Evolutionary conservation across 1,140 invertebrate species (phyloP), one percentile per base, ranked within the genome.

Genomic region (Ylistrum balloti): DNA sequence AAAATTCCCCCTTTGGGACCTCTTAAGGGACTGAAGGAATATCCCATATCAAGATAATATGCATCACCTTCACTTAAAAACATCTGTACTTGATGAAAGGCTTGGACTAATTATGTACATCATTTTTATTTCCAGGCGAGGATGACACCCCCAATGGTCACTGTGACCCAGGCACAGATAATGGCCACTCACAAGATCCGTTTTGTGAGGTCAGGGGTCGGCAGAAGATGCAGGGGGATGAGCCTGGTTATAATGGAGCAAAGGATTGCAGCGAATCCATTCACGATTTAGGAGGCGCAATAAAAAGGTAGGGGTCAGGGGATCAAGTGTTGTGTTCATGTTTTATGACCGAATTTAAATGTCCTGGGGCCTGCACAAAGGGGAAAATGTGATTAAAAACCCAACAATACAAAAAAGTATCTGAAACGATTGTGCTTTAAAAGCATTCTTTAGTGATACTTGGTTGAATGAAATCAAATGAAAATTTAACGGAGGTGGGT

Each of bases 321-420:
- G 56, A 74, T 74, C 56, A 74, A 74, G 56, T 74, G 56, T 74
- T 74, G 56, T 74, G 56, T 74, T 74, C 56, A 74, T 74, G 56
- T 74, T 74, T 74, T 74, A 74, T 74, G 56, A 74, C 56, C 22
- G 11, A 74, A n/a, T 74, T 74, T 74, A 74, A 74, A 74, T 74
- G 56, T n/a, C 22, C 3, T n/a, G 56, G 22, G 56, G 56, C 22
- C 56, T 9, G 56, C 56, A 74, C 56, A 74, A 74, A 74, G 56
- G 56, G 56, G 20, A 74, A 74, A 74, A 74, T 74, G 56, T 28
- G 56, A 74, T 74, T 74, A 74, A 74, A 74, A 74, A 28, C 22
- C 0, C n/a, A n/a, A 2, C 56, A 9, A 74, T 74, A 74, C 56
- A 74, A 74, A 74, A 45, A 74, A 74, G 56, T n/a, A 74, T 74